Evolutionary conservation across 2,113 vertebrate species (phyloP), one percentile per base, ranked within the genome.

Genomic region (Hippolais icterina): DNA sequence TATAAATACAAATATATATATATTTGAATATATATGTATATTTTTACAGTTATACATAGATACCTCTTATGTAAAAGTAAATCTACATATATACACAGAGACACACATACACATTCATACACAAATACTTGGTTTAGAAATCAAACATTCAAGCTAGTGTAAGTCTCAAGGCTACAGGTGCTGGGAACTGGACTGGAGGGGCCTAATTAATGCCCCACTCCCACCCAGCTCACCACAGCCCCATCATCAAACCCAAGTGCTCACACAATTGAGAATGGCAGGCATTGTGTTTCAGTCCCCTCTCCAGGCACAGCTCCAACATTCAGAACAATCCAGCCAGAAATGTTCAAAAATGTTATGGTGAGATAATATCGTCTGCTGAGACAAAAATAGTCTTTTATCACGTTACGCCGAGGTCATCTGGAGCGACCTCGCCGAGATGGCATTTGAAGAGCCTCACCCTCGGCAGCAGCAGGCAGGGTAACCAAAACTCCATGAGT

Each of bases 301-400:
- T 78, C 88, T n/a, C 52, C 69, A 89, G 90, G 96, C 94, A 94
- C 76, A 42, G 90, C 76, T 96, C 88, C 94, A 95, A 68, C 53
- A 8, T 25, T 88, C 53, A 63, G 68, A 90, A 96, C 84, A 94
- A 95, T 92, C 76, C 76, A 14, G 64, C 88, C 33, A 60, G 72
- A 92, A 87, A 49, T 4, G 27, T 81, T 87, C 10, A 88, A 82
- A 96, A 89, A 63, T 37, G 47, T 87, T 90, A 86, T 52, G 88
- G 87, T 46, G 94, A 96, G 96, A 96, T 94, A 95, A 17, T 56
- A 96, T 90, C 69, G n/a, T 94, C 90, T 95, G 76, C 88, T 22
- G 64, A 6, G 37, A 89, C n/a, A 87, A 75, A 95, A 92, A 81
- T 56, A 96, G 81, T 22, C 24, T 50, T 81, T 63, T 42, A 70